Base-by-base conservation (phyloP, 2,797 vertebrate species). In the Gymnoscopelus microlampas region DNA sequence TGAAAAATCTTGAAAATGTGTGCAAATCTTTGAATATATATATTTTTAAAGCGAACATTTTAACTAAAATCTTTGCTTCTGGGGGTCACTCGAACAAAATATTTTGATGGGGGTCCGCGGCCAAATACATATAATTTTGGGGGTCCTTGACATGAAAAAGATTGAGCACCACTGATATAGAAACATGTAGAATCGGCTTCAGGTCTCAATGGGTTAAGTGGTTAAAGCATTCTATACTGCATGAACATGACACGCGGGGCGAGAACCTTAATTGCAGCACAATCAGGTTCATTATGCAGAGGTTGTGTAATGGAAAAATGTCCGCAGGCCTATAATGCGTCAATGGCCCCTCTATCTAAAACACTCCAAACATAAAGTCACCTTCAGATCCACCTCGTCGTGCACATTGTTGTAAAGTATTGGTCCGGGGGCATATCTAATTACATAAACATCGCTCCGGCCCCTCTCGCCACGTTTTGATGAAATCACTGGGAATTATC, bases 401-500 rank as follows among this genome's bases (percentile, higher is more conserved):
- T 66, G 51, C 63, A 79, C 35, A 66, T 23, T 44, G 9, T 7
- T 44, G 44, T 23, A 68, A 61, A 74, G 59, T 73, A 69, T 76
- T 71, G 62, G 69, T 69, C 62, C 54, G 24, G 4, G 39, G 15
- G 64, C 35, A 57, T 67, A 67, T 76, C 50, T 79, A 84, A 88
- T 82, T 76, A 76, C 70, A 79, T 48, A 79, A 85, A 84, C 64
- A 81, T 78, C 35, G 59, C 49, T 76, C 74, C 69, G 73, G 72
- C 60, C 54, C 0, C 44, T 74, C 72, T 68, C 71, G 72, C 60
- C n/a, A 51, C 0, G 0, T 77, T 74, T 71, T 81, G 83, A 88
- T 82, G 51, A 84, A 87, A 85, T 71, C 67, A 73, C 48, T 73
- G 72, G 70, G 56, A 85, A 83, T 76, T 10, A 79, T 81, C 54